Percentiles rank a stretch among this genome's conserved stretches.
phyloP scores from a whole-genome alignment of 2,888 invertebrate species.

The Lasioglossum villosulum region DNA sequence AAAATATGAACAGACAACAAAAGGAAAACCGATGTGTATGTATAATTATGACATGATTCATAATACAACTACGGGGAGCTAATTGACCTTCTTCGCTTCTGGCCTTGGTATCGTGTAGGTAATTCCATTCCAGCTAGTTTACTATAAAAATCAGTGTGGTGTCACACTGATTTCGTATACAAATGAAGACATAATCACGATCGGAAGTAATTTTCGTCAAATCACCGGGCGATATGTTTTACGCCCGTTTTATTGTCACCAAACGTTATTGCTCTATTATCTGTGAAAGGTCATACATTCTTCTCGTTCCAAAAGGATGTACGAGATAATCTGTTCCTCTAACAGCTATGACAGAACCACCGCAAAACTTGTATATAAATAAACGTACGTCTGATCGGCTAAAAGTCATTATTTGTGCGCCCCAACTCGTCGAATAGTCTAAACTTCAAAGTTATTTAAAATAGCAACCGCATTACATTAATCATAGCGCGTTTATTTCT shows the following conservation, averaged over 20 bases:
- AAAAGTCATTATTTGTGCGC: constrained; percentile 1
- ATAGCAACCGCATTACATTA: neutral
- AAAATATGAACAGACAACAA: neutral
- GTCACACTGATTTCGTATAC: constrained; percentile 13
- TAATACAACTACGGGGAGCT: constrained; percentile 26
- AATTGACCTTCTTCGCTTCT: constrained; percentile 56
- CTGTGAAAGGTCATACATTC: constrained; percentile 58
- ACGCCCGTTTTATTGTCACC: constrained; percentile 33
- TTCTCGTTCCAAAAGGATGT: constrained; percentile 72
- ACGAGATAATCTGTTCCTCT: constrained; percentile 68
- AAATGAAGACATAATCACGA: constrained; percentile 54
- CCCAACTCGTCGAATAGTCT: neutral
- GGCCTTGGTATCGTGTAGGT: constrained; percentile 43
- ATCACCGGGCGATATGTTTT: constrained; percentile 48
- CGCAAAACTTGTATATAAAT: constrained; percentile 47
- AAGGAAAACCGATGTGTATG: constrained; percentile 22
- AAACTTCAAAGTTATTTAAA: constrained; percentile 2
- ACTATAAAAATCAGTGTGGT: constrained; percentile 34
- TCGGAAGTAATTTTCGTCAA: constrained; percentile 66
- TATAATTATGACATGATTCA: constrained; percentile 41
- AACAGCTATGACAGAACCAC: constrained; percentile 24
- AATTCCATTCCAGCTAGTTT: constrained; percentile 34
- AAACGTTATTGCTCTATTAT: constrained; percentile 35
- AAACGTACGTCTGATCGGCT: neutral
- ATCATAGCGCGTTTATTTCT: neutral